Evolutionary conservation across 1,140 invertebrate species (phyloP), one percentile per base, ranked within the genome.

Genomic region (Coenobita brevimanus): DNA sequence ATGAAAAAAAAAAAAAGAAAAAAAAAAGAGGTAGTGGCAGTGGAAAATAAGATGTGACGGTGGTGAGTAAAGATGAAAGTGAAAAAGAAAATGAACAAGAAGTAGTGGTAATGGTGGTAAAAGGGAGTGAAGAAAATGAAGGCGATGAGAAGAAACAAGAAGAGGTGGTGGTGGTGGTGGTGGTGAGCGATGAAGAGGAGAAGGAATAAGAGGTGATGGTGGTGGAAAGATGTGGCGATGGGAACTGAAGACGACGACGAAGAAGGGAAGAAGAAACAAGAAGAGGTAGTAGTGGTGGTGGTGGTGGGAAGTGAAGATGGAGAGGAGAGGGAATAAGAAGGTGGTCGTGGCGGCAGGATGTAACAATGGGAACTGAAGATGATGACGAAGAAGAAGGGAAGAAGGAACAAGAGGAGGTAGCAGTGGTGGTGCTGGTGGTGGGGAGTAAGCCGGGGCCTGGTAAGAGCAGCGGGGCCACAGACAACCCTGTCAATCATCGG

Each of bases 401-500:
- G 81, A 15, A 79, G 73, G 15, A 87, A 46, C 10, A 38, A 46
- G 62, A 79, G 73, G 15, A 87, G 64, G 13, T n/a, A 46, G 62
- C 79, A 30, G 75, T 33, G 57, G 75, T 36, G 76, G 76, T 6
- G 71, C 57, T 8, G 43, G 71, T 27, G n/a, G 84, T 43, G 73
- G 75, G 54, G 60, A 80, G 62, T 50, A 36, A 79, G 84, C 57
- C 73, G 38, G 54, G 71, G 50, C 73, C 84, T 87, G 62, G 75
- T 69, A 87, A 54, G 84, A 87, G 84, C 84, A 87, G 84, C 75
- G 64, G 46, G 76, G 75, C 83, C 84, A 87, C 84, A 87, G 84
- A 87, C 84, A 87, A 87, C 75, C 84, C 84, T 87, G 84, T 87
- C 84, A 87, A 87, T 87, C 84, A 87, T 87, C 75, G 38, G 41